Evolutionary conservation across 2,888 invertebrate genomes (phyloP).

Genomic region (Meganola albula): DNA sequence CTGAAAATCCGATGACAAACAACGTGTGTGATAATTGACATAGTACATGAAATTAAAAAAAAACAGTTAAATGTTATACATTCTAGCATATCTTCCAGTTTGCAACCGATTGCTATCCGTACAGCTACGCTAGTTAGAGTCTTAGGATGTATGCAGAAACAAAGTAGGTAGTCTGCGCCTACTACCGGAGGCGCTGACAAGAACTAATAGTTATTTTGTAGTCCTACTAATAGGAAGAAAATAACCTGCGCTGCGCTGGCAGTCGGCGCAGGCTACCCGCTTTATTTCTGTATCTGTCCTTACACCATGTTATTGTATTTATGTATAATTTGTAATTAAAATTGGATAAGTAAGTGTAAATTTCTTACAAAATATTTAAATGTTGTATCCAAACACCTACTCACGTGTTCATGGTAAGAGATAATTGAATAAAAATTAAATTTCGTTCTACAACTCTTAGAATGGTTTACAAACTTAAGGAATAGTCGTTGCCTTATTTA

Average conservation of each 20-base stretch:
- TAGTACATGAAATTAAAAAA: slow-evolving; percentile 14
- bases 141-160: too few species aligned
- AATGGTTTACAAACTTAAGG: slow-evolving; percentile 63
- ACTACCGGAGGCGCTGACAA: too few species aligned
- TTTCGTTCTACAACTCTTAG: slow-evolving; percentile 44
- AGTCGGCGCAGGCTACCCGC: too few species aligned
- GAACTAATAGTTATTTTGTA: too few species aligned
- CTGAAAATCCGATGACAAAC: slow-evolving; percentile 16
- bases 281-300: slow-evolving; percentile 26
- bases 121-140: too few species aligned
- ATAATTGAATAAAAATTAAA: slow-evolving; percentile 37
- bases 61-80: too few species aligned
- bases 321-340: slow-evolving; percentile 33
- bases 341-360: slow-evolving; percentile 37
- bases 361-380: slow-evolving; percentile 36
- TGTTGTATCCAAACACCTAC: slow-evolving; percentile 37
- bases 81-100: slow-evolving; percentile 14
- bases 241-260: too few species aligned
- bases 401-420: slow-evolving; percentile 56
- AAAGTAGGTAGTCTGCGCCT: too few species aligned
- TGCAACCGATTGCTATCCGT: slow-evolving; percentile 12
- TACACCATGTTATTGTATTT: slow-evolving; percentile 25
- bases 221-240: too few species aligned
- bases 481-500: slow-evolving; percentile 78
- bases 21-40: slow-evolving; percentile 11